phyloP scores from a whole-genome alignment of 2,797 vertebrate species.

The Tokudaia muenninki region DNA sequence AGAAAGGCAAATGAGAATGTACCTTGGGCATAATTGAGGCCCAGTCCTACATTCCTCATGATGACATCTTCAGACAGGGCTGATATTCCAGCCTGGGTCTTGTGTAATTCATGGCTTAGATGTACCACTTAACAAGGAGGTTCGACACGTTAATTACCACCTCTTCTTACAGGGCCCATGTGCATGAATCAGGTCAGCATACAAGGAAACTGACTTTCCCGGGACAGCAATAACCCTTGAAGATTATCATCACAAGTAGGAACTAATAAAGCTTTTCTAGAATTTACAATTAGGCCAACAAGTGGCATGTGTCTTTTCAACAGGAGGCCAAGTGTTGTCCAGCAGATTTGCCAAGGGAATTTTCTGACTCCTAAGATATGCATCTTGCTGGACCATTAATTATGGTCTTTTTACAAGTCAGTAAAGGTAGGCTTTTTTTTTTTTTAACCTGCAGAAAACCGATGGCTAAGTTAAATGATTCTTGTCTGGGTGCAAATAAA shows the following conservation, averaged over 20 bases:
- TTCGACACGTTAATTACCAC: background rate
- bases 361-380: background rate
- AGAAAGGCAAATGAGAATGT: background rate
- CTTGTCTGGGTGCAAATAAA: background rate
- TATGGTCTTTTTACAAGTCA: background rate
- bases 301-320: background rate
- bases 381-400: background rate
- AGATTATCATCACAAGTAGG: background rate
- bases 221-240: background rate
- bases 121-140: background rate
- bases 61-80: slow-evolving; percentile 49
- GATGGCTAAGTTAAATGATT: background rate
- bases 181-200: background rate
- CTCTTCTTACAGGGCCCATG: background rate
- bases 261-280: background rate
- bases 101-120: background rate
- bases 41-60: background rate
- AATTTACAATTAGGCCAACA: background rate
- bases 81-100: slow-evolving; percentile 46
- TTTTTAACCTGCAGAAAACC: background rate
- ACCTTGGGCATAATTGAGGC: background rate
- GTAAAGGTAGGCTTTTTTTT: background rate
- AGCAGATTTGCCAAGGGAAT: background rate
- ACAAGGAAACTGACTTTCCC: background rate
- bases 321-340: fast-evolving